Conservation (phyloP, 2,113 vertebrate genomes). For the Dolichallabes microphthalmus region DNA sequence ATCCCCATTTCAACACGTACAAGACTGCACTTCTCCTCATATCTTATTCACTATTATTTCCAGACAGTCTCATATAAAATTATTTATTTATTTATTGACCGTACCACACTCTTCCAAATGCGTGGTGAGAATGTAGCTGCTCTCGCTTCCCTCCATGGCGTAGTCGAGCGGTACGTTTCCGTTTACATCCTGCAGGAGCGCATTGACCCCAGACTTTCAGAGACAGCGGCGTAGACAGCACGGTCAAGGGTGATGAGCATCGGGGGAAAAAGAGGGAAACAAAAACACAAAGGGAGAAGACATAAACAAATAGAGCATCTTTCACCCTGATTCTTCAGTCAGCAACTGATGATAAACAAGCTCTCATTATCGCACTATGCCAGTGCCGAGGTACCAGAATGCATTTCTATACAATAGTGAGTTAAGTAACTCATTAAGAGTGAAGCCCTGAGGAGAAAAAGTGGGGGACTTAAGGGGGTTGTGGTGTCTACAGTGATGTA, state of each 20-base stretch:
- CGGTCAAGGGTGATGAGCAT: background rate
- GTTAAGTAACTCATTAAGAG: constrained; percentile 68
- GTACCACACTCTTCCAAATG: constrained; percentile 91
- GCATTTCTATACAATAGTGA: constrained; percentile 56
- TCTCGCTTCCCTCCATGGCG: constrained; percentile 85
- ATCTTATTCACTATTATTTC: background rate
- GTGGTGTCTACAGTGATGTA: constrained; percentile 12
- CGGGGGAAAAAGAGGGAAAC: background rate
- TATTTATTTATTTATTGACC: constrained; percentile 4
- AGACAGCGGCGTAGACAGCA: background rate
- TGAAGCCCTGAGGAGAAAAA: constrained; percentile 18
- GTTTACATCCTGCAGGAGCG: constrained; percentile 88
- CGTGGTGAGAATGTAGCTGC: constrained; percentile 81
- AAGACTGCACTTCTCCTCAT: background rate
- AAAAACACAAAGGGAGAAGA: constrained; percentile 45
- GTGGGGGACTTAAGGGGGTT: constrained; percentile 35
- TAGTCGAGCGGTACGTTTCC: constrained; percentile 89
- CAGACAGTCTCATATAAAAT: background rate
- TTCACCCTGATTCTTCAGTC: constrained; percentile 55
- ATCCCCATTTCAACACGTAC: background rate
- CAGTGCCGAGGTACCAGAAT: constrained; percentile 56
- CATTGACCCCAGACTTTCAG: constrained; percentile 84
- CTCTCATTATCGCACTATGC: constrained; percentile 63
- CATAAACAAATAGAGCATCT: constrained; percentile 55
- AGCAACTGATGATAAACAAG: constrained; percentile 61